Percentiles rank a stretch among this genome's conserved stretches.
Conservation (phyloP, 53 echinoderm and acorn worm species). For the Patiria pectinifera region DNA sequence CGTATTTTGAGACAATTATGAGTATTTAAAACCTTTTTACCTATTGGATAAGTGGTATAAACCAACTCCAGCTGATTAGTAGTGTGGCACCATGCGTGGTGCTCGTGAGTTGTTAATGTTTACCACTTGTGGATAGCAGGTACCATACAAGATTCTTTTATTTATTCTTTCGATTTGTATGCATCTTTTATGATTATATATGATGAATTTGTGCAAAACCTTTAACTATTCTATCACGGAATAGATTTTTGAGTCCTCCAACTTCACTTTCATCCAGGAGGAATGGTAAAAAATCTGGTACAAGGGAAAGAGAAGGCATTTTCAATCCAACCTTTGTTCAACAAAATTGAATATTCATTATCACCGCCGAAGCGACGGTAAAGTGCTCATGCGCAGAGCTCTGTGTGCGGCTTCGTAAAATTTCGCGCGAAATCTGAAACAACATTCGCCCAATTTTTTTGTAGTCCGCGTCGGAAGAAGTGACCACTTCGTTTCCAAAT, state of each 20-base stretch:
- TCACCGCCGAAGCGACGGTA: background rate
- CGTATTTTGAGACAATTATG: background rate
- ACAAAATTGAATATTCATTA: constrained; percentile 53
- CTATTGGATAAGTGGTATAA: constrained; percentile 10
- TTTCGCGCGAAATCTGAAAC: constrained; percentile 62
- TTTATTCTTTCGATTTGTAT: constrained; percentile 57
- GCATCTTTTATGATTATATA: background rate
- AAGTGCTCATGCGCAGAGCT: constrained; percentile 43
- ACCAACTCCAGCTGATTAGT: constrained; percentile 42
- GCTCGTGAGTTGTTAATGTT: background rate
- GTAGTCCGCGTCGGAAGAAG: background rate
- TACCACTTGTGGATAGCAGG: background rate
- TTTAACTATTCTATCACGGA: background rate
- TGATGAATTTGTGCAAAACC: background rate
- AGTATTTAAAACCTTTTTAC: background rate
- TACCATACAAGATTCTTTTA: constrained; percentile 22
- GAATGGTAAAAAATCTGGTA: background rate
- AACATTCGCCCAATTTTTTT: background rate
- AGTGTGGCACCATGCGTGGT: constrained; percentile 16
- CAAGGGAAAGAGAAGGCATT: background rate
- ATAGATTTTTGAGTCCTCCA: background rate
- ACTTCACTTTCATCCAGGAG: background rate
- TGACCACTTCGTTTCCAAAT: background rate
- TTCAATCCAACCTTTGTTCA: constrained; percentile 5
- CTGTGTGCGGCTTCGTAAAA: background rate